Base-by-base conservation (phyloP, 2,113 vertebrate genomes). In the Petrocephalus microphthalmus region DNA sequence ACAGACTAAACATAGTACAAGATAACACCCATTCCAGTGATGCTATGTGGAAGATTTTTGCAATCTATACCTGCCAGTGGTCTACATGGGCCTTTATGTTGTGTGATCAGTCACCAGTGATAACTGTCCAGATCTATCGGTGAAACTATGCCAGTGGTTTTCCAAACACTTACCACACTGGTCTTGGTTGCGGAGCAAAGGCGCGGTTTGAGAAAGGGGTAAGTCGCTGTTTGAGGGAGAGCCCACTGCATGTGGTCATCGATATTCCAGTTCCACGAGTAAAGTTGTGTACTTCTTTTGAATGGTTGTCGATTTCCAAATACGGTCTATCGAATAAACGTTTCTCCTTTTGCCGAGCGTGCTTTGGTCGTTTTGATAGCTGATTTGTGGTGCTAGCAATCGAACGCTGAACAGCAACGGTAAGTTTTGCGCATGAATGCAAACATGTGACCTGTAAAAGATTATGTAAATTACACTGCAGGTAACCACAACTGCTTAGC, bases 291-390 rank as follows among this genome's bases (percentile, higher is more conserved):
- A 95, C 92, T 94, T 96, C 94, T 93, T 92, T 95, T 94, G 90
- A 93, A 93, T 94, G 94, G 89, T 94, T 90, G 91, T 91, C 91
- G 93, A 92, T 95, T 95, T 95, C 94, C 91, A 94, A 96, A 90
- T 94, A 88, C 92, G 87, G 86, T 96, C 95, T 96, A 95, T 94
- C 92, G 94, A 96, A 96, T 97, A 97, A 97, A 97, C 94, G 92
- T 93, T 93, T 95, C 91, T 94, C 94, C 60, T 67, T 94, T 91
- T 94, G 1, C 2, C 87, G 92, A 93, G 87, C 84, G 49, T 71
- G 90, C 47, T 87, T 91, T 51, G 29, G 49, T 88, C 11, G 10
- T 89, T 87, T 81, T 64, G 86, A 49, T 52, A 82, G 52, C 49
- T 56, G 51, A 85, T 33, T 52, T 11, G 15, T 47, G 19, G 10